Conservation (phyloP, 2,113 vertebrate species). For the Coryphaenoides rupestris region DNA sequence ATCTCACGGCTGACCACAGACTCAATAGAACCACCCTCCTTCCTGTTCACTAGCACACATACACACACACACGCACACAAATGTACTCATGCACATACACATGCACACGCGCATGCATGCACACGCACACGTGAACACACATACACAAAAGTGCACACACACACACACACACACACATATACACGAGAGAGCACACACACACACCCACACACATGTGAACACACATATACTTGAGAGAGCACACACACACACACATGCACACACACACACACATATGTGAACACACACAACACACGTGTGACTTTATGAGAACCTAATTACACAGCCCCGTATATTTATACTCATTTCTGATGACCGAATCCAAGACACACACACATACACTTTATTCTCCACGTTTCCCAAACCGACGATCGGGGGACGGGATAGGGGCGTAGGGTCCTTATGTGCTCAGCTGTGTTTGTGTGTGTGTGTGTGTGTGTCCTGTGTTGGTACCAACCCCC, state of each 20-base stretch:
- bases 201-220: neutral
- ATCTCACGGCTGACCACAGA: slow-evolving; percentile 37
- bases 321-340: slow-evolving; percentile 62
- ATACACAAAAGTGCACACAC: neutral
- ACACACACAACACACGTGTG: slow-evolving; percentile 13
- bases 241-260: neutral
- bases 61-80: neutral
- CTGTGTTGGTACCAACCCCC: too few species aligned
- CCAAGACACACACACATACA: too few species aligned
- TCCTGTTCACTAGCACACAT: neutral
- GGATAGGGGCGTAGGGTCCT: too few species aligned
- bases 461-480: too few species aligned
- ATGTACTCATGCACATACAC: neutral
- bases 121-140: neutral
- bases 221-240: neutral
- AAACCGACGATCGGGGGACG: too few species aligned
- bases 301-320: slow-evolving; percentile 66
- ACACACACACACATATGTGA: neutral
- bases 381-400: too few species aligned
- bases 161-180: neutral
- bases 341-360: slow-evolving; percentile 50
- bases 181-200: neutral
- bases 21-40: slow-evolving; percentile 22
- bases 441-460: too few species aligned
- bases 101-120: slow-evolving; percentile 5